phyloP scores from a whole-genome alignment of 2,797 vertebrate species.

The Sebastes hubbsi region DNA sequence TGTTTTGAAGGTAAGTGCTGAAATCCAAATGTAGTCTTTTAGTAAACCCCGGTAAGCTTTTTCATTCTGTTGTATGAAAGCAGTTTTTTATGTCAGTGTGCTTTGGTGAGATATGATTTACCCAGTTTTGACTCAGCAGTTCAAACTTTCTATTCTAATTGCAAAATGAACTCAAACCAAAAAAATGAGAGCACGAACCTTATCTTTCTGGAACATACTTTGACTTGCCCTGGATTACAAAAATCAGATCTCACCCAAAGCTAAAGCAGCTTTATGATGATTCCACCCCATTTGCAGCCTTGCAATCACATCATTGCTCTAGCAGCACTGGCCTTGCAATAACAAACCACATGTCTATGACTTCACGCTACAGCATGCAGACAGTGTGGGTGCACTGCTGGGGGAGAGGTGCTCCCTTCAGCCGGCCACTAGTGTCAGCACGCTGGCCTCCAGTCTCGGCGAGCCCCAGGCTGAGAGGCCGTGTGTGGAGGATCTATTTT shows the following conservation, averaged over 20 bases:
- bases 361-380: conserved; percentile 87
- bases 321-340: conserved; percentile 63
- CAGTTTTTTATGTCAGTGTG: conserved; percentile 40
- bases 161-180: conserved; percentile 1
- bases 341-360: conserved; percentile 81
- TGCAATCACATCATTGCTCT: conserved; percentile 52
- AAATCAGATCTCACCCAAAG: conserved; percentile 58
- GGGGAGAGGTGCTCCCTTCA: conserved; percentile 76
- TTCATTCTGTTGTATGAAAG: conserved; percentile 28
- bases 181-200: conserved; percentile 18
- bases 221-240: conserved; percentile 7
- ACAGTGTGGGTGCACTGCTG: conserved; percentile 87
- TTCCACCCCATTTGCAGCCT: conserved; percentile 50
- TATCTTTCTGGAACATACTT: conserved; percentile 29
- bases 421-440: conserved; percentile 68
- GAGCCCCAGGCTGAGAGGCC: conserved; percentile 68
- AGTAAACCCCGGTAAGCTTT: conserved; percentile 21
- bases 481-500: conserved; percentile 63
- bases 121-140: conserved; percentile 22
- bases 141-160: conserved; percentile 29
- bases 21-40: conserved; percentile 29
- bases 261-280: conserved; percentile 47
- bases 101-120: conserved; percentile 64
- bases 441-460: conserved; percentile 67
- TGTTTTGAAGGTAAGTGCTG: conserved; percentile 82